phyloP scores from a whole-genome alignment of 37 sponge, comb jelly and placozoan species.

The Spongilla lacustris region DNA sequence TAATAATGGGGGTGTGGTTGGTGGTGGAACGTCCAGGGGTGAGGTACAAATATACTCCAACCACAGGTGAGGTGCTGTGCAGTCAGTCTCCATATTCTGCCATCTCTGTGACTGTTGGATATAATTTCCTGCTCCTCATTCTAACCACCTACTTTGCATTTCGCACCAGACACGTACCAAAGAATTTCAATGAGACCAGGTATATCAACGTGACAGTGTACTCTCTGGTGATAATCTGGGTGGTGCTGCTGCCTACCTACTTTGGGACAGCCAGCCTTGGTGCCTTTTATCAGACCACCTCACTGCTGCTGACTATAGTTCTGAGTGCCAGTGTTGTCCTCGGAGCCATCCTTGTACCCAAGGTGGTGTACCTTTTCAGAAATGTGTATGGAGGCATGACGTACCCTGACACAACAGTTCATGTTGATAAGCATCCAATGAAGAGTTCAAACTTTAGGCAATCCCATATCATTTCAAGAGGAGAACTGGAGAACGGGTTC shows the following conservation, averaged over 20 bases:
- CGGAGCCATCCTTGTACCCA: conserved; percentile 44
- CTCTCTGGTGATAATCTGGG: conserved; percentile 60
- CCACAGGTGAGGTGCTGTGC: conserved; percentile 31
- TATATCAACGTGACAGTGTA: conserved; percentile 62
- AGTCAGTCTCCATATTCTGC: conserved; percentile 29
- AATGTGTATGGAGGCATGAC: neutral
- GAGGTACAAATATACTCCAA: neutral
- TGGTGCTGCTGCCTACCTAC: conserved; percentile 63
- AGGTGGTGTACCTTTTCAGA: conserved; percentile 22
- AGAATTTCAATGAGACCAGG: conserved; percentile 76
- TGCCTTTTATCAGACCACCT: conserved; percentile 25
- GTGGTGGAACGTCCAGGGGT: neutral
- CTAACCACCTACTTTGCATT: conserved; percentile 59
- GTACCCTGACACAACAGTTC: neutral
- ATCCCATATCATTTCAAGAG: neutral
- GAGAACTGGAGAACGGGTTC: too few species aligned
- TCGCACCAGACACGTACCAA: conserved; percentile 60
- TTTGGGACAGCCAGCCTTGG: conserved; percentile 49
- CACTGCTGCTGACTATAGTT: conserved; percentile 53
- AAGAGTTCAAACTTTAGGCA: neutral
- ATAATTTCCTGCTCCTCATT: conserved; percentile 52
- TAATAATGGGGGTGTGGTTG: neutral
- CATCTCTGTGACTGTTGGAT: conserved; percentile 31
- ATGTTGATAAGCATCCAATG: neutral
- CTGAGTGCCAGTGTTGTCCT: conserved; percentile 58